Evolutionary conservation across 1,140 invertebrate genomes (phyloP).

Genomic region (Caenorhabditis briggsae): DNA sequence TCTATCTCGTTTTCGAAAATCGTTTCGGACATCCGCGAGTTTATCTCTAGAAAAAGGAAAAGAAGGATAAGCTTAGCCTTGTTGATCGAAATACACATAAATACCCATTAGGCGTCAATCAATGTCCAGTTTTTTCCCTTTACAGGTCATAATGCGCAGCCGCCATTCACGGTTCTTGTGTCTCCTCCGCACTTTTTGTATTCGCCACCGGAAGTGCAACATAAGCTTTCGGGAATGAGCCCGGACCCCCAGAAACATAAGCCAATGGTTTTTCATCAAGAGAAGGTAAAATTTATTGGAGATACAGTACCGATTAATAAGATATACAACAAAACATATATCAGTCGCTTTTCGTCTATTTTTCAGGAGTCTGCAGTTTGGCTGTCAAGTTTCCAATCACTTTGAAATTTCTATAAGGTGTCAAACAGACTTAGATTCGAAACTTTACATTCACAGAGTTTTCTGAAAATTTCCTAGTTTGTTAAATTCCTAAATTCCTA

Average conservation of each 20-base stretch:
- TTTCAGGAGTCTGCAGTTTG: too few species aligned
- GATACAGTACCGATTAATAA: too few species aligned
- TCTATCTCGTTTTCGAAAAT: not conserved
- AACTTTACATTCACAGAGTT: too few species aligned
- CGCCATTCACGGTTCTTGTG: slow-evolving; percentile 62
- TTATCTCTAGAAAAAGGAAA: not conserved
- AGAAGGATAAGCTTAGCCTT: too few species aligned
- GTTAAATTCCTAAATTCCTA: too few species aligned
- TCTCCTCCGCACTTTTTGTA: slow-evolving; percentile 62
- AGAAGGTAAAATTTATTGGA: too few species aligned
- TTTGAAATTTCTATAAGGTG: too few species aligned
- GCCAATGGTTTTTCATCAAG: slow-evolving; percentile 61
- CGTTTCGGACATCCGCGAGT: slow-evolving; percentile 19
- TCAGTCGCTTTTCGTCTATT: too few species aligned
- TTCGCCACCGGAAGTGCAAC: slow-evolving; percentile 51
- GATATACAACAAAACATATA: too few species aligned
- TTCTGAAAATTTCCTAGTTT: too few species aligned
- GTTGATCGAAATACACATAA: not conserved
- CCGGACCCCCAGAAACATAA: slow-evolving; percentile 54
- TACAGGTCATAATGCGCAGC: slow-evolving; percentile 46
- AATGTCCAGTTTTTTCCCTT: slow-evolving; percentile 36
- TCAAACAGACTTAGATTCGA: too few species aligned
- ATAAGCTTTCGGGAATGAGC: slow-evolving; percentile 56
- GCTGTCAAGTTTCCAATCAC: not conserved
- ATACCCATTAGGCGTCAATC: slow-evolving; percentile 19